A percentile compares a stretch with the other conserved stretches of the same genome.
Conservation (phyloP, 2,888 invertebrate genomes). For the Eurois occulta region DNA sequence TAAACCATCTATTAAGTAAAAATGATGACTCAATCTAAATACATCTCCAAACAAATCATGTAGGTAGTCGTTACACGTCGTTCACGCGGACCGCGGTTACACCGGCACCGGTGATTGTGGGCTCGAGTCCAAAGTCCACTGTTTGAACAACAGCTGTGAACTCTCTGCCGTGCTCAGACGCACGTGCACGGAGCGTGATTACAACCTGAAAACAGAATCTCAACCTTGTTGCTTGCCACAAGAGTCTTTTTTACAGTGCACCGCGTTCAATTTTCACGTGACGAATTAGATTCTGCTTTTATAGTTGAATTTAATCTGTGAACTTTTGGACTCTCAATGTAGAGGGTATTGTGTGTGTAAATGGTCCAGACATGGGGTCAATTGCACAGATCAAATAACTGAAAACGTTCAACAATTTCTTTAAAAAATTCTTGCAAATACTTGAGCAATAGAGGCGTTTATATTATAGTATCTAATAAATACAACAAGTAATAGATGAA, state of each 20-base stretch:
- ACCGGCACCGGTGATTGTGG: slow-evolving; percentile 87
- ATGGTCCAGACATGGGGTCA: slow-evolving; percentile 57
- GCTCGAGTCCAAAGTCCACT: slow-evolving; percentile 87
- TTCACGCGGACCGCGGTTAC: slow-evolving; percentile 74
- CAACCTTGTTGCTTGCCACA: slow-evolving; percentile 57
- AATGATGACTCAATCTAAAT: slow-evolving; percentile 67
- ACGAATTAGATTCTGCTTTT: slow-evolving; percentile 58
- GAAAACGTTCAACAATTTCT: slow-evolving; percentile 32
- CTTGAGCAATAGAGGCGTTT: neutral
- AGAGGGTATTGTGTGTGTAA: slow-evolving; percentile 52
- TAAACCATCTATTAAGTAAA: slow-evolving; percentile 45
- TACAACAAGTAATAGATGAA: slow-evolving; percentile 5
- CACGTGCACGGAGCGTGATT: slow-evolving; percentile 85
- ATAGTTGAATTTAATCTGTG: slow-evolving; percentile 61
- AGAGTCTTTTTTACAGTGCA: slow-evolving; percentile 35
- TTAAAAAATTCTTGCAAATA: slow-evolving; percentile 1
- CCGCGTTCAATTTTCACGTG: slow-evolving; percentile 53
- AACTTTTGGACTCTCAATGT: slow-evolving; percentile 66
- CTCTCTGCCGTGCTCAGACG: slow-evolving; percentile 78
- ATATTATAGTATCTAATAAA: slow-evolving; percentile 12
- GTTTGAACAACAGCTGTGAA: slow-evolving; percentile 84
- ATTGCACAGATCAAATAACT: slow-evolving; percentile 52
- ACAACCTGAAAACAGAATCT: slow-evolving; percentile 46
- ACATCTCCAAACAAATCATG: slow-evolving; percentile 72
- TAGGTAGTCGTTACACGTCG: slow-evolving; percentile 73